phyloP scores from a whole-genome alignment of 2,888 invertebrate genomes.

The Agrilus mali region DNA sequence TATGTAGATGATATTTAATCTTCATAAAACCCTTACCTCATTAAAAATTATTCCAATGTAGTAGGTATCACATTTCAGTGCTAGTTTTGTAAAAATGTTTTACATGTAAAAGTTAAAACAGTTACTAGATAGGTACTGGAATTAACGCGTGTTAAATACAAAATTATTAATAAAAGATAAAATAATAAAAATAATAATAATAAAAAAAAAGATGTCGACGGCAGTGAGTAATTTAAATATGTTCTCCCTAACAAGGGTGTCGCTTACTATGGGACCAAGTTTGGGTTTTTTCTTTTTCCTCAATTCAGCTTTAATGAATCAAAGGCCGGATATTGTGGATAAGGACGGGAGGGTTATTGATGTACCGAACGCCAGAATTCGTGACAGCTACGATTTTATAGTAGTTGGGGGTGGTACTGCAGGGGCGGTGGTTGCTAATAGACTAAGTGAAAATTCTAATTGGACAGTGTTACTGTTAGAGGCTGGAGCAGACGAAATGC shows the following conservation, averaged over 20 bases:
- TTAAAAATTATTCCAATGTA: too few relatives aligned
- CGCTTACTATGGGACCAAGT: constrained; percentile 51
- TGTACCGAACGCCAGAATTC: constrained; percentile 39
- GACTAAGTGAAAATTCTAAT: constrained; percentile 59
- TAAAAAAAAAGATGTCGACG: background rate
- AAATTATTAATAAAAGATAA: too few relatives aligned
- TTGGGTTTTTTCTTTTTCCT: constrained; percentile 50
- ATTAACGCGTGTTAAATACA: too few relatives aligned
- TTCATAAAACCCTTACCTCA: too few relatives aligned
- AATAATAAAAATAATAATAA: too few relatives aligned
- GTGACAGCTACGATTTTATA: constrained; percentile 62
- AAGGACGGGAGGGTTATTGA: constrained; percentile 46
- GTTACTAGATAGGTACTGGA: too few relatives aligned
- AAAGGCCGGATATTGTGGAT: constrained; percentile 63
- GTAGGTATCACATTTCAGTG: too few relatives aligned
- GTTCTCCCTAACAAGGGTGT: constrained; percentile 50
- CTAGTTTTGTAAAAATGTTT: too few relatives aligned
- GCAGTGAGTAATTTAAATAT: constrained; percentile 22
- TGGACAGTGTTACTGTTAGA: constrained; percentile 68
- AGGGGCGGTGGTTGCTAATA: constrained; percentile 65
- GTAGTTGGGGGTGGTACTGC: constrained; percentile 74
- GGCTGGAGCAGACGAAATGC: constrained; percentile 58
- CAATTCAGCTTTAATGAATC: constrained; percentile 47
- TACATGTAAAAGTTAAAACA: too few relatives aligned
- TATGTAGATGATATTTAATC: too few relatives aligned